Percentiles rank a stretch among this genome's conserved stretches.
Evolutionary conservation across 2,797 vertebrate genomes (phyloP).

Genomic region (Sardinella longiceps): DNA sequence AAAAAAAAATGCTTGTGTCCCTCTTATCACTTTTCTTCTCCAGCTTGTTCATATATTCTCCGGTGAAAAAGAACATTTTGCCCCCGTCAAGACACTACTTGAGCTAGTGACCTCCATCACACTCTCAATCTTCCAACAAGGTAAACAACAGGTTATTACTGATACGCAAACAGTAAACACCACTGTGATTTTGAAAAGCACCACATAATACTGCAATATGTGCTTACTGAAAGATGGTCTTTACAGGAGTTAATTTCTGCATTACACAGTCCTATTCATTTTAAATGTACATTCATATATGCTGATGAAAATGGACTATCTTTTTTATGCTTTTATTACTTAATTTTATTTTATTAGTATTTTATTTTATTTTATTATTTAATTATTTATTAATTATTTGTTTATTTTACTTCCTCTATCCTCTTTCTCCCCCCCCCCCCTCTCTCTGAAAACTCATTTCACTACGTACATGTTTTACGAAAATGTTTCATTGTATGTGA

Average conservation of each 20-base stretch:
- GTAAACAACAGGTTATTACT: slow-evolving; percentile 65
- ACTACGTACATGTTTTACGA: no score
- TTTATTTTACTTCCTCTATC: no score
- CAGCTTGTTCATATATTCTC: slow-evolving; percentile 96
- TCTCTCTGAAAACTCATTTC: no score
- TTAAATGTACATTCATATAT: background rate
- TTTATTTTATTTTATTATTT: no score
- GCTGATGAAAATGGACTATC: no score
- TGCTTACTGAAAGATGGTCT: background rate
- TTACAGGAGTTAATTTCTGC: background rate
- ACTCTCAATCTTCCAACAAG: slow-evolving; percentile 91
- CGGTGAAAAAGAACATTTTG: slow-evolving; percentile 85
- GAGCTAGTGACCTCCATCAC: slow-evolving; percentile 89
- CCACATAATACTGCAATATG: background rate
- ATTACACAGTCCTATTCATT: slow-evolving; percentile 68
- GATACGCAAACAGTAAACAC: background rate
- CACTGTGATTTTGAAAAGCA: background rate
- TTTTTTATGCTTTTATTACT: no score
- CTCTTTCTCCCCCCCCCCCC: no score
- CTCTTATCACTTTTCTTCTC: background rate
- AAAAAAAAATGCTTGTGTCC: background rate
- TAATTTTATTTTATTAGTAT: no score
- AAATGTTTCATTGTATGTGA: no score
- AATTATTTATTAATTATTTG: no score
- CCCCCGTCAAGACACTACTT: slow-evolving; percentile 84